A percentile compares a stretch with the other conserved stretches of the same genome.
Conservation (phyloP, 2,113 vertebrate genomes). For the Syngnathus typhle region DNA sequence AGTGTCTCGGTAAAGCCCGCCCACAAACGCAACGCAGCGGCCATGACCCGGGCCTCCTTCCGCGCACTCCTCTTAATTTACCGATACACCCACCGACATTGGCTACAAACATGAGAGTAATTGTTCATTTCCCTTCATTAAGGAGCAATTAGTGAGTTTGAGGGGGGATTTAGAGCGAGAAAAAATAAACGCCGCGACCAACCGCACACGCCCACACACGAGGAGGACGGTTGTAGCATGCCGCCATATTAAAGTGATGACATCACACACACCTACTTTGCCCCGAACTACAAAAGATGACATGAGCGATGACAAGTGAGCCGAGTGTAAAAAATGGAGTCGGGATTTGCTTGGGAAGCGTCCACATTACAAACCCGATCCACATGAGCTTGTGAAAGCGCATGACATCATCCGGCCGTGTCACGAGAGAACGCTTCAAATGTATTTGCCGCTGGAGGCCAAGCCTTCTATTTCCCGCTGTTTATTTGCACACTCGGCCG, state of each 20-base stretch:
- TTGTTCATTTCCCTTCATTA: constrained; percentile 76
- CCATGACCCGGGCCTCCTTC: constrained; percentile 28
- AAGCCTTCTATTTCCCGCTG: constrained; percentile 22
- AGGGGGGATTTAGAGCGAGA: constrained; percentile 75
- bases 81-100: constrained; percentile 32
- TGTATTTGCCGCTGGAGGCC: constrained; percentile 30
- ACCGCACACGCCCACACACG: constrained; percentile 59
- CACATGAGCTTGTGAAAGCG: constrained; percentile 53
- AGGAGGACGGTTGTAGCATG: constrained; percentile 24
- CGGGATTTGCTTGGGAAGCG: constrained; percentile 56
- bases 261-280: not conserved
- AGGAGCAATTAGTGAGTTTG: constrained; percentile 75
- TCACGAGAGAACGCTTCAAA: constrained; percentile 62
- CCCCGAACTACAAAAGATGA: constrained; percentile 26
- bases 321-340: constrained; percentile 35
- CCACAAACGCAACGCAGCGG: constrained; percentile 3
- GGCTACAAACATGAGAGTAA: constrained; percentile 69
- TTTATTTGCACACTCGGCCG: constrained; percentile 31
- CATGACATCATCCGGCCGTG: constrained; percentile 61
- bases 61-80: constrained; percentile 8
- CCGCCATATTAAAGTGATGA: constrained; percentile 46
- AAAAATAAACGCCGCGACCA: constrained; percentile 74
- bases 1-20: constrained; percentile 22
- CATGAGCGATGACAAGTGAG: constrained; percentile 31
- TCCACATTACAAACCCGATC: constrained; percentile 58